Base-by-base conservation (phyloP, 2,888 invertebrate genomes). In the Amiota minor region DNA sequence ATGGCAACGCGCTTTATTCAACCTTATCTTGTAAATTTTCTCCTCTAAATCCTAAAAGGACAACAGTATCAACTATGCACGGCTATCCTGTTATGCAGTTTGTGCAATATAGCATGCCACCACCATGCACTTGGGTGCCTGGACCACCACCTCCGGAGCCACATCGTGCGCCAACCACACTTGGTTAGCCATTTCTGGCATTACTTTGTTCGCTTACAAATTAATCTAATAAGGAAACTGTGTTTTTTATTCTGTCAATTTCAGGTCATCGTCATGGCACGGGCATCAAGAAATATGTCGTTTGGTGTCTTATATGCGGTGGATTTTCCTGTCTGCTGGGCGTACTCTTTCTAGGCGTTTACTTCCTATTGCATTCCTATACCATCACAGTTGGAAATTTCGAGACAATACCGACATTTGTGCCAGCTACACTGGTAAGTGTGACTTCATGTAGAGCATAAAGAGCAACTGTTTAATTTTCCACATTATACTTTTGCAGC, bases 351-450 rank as follows among this genome's bases (percentile, higher is more conserved):
- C 91, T 95, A 74, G 93, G 94, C 61, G 93, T 95, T 50, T 95
- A 95, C 89, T 94, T 95, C 87, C 91, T 95, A 77, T 91, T 95
- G 68, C 92, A 94, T 76, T 93, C 94, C 59, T 93, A 95, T 88
- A 96, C 95, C 61, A 93, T 93, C 47, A 94, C 94, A 1, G 91
- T 93, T 79, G 92, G 91, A 45, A 92, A 96, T 86, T 94, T 97
- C 89, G 97, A 98, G 91, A 97, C 97, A 0, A 95, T 98, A 80
- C 97, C 97, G n/a, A 96, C 97, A 9, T 97, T 97, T 87, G 96
- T 97, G 81, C 97, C 97, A 55, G 97, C 97, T 74, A 94, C 95
- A 79, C 94, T 97, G 95, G 97, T 97, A 90, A 93, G 92, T 88
- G 3, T 12, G 53, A 59, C 4, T 2, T 16, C 20, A 16, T 59